Evolutionary conservation across 2,888 invertebrate species (phyloP).

Genomic region (Eupithecia subumbrata): DNA sequence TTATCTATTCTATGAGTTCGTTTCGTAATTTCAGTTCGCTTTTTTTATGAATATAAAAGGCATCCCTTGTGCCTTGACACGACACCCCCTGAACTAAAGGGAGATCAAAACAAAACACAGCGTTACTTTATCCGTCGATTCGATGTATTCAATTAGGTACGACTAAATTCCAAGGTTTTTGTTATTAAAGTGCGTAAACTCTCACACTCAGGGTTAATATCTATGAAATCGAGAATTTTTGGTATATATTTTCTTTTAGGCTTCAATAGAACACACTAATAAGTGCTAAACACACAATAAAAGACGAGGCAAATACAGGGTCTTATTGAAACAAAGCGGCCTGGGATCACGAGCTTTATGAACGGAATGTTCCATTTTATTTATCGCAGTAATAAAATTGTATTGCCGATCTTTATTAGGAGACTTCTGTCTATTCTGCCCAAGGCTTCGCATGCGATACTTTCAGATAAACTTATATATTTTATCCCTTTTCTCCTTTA

Average conservation of each 20-base stretch:
- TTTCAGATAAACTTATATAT: not conserved
- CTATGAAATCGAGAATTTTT: too few relatives aligned
- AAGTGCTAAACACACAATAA: not conserved
- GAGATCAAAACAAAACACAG: not conserved
- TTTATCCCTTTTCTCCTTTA: not conserved
- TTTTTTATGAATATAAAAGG: not conserved
- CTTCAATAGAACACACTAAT: slow-evolving; percentile 8
- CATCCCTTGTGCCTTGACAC: too few relatives aligned
- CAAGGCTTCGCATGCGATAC: not conserved
- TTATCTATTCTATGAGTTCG: too few relatives aligned
- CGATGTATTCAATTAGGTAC: not conserved
- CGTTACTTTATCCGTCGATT: not conserved
- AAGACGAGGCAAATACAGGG: slow-evolving; percentile 14
- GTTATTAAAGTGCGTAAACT: too few relatives aligned
- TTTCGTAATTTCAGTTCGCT: too few relatives aligned
- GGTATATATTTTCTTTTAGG: too few relatives aligned
- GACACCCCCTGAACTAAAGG: not conserved
- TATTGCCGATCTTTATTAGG: slow-evolving; percentile 9
- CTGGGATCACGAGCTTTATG: not conserved
- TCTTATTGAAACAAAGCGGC: slow-evolving; percentile 24
- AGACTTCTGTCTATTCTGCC: not conserved
- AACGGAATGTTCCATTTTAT: not conserved
- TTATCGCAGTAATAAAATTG: not conserved
- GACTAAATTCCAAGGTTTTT: too few relatives aligned
- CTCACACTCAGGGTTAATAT: too few relatives aligned